A percentile compares a stretch with the other conserved stretches of the same genome.
Conservation (phyloP, 1,140 invertebrate species). For the Trypoxylus dichotomus region DNA sequence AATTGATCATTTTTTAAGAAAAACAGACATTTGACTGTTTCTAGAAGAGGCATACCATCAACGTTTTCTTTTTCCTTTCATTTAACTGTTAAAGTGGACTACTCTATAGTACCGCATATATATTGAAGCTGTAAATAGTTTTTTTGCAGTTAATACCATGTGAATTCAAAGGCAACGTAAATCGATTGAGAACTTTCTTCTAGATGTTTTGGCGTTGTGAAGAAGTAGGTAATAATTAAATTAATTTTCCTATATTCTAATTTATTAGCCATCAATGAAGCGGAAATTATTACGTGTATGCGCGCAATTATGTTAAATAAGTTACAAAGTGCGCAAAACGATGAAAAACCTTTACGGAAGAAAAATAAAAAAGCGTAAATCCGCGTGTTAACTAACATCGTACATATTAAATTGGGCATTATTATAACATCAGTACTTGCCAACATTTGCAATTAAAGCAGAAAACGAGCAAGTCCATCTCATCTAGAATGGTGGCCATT, state of each 20-base stretch:
- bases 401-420: not conserved
- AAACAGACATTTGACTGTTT: not conserved
- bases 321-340: not conserved
- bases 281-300: not conserved
- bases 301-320: not conserved
- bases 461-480: slow-evolving; percentile 7
- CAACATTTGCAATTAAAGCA: slow-evolving; percentile 16
- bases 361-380: not conserved
- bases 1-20: not conserved
- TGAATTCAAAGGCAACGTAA: not conserved
- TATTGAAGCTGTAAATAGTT: too few species aligned
- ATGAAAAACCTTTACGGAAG: not conserved
- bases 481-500: not conserved
- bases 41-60: not conserved
- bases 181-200: not conserved
- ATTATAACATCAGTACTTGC: slow-evolving; percentile 2
- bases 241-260: not conserved
- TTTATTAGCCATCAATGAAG: not conserved
- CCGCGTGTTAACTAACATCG: not conserved
- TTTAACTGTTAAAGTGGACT: not conserved
- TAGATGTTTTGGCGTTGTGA: not conserved
- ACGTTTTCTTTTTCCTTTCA: not conserved
- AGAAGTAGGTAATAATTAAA: not conserved
- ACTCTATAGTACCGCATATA: not conserved
- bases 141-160: too few species aligned